Evolutionary conservation across 2,797 vertebrate species (phyloP), one percentile per base, ranked within the genome.

Genomic region (Urosaurus nigricauda): DNA sequence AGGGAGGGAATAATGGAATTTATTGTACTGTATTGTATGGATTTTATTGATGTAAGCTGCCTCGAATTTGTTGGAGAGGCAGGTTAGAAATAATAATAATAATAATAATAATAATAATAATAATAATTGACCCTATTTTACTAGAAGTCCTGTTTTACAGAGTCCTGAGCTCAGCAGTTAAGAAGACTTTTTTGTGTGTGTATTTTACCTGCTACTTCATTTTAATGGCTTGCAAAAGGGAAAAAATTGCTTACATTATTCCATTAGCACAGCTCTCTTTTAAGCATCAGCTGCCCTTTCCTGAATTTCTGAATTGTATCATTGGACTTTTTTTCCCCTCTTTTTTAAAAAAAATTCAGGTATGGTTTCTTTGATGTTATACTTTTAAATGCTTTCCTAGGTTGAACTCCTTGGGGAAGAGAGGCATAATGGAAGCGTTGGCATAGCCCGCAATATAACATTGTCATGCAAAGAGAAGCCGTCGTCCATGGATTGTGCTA

Each of bases 261-360:
- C 86, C 89, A 90, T 79, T 85, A 85, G 91, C 84, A 89, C 65
- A 93, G 79, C 84, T 94, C 80, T 13, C 90, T 88, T 95, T 93
- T 17, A 85, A 4, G 78, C 60, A 92, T 78, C 90, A 40, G 65
- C 26, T 43, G 79, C 68, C 93, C 91, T 92, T 83, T 37, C 65
- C 2, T 0, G 87, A 86, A 63, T 88, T 93, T 92, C 87, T 87
- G 16, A 93, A 87, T 91, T 93, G 85, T 75, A 89, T 92, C 83
- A 91, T 63, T 84, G 87, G 90, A 87, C 86, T 85, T 53, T 12
- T 63, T 40, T n/a, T 26, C 40, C 37, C 43, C 6, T 83, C 40
- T 24, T 63, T 19, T n/a, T n/a, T n/a, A n/a, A n/a, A n/a, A n/a
- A n/a, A n/a, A n/a, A 24, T 6, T 13, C 85, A n/a, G 71, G 43